Percentiles rank a stretch among this genome's conserved stretches.
Conservation (phyloP, 35 echinoderm and acorn worm species). For the Amphiura filiformis region DNA sequence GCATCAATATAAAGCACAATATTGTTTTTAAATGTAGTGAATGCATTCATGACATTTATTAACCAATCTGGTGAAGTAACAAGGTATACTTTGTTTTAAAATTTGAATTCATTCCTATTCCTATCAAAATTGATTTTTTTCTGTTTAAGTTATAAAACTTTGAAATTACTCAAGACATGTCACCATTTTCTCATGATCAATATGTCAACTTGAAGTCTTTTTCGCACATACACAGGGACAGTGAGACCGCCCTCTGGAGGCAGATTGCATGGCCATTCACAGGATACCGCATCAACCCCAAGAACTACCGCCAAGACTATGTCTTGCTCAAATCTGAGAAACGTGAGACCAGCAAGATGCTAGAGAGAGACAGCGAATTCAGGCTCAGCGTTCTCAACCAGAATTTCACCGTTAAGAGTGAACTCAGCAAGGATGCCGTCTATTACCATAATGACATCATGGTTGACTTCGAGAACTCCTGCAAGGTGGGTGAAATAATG, state of each 20-base stretch:
- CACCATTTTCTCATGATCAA: too few species aligned
- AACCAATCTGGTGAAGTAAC: too few species aligned
- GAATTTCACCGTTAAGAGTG: slow-evolving; percentile 59
- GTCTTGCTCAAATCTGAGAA: slow-evolving; percentile 6
- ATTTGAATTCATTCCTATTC: too few species aligned
- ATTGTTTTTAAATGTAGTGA: too few species aligned
- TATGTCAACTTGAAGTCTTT: too few species aligned
- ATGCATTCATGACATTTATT: too few species aligned
- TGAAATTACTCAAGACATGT: too few species aligned
- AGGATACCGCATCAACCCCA: slow-evolving; percentile 77
- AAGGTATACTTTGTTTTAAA: too few species aligned
- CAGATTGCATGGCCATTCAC: slow-evolving; percentile 73
- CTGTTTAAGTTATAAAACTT: too few species aligned
- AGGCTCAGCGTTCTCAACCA: slow-evolving; percentile 35
- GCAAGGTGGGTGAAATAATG: slow-evolving; percentile 12
- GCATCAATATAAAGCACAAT: too few species aligned
- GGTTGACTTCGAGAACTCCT: slow-evolving; percentile 19
- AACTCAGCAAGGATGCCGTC: background rate
- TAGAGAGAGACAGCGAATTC: background rate
- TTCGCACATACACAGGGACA: slow-evolving; percentile 79
- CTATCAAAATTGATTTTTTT: too few species aligned
- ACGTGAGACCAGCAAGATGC: background rate
- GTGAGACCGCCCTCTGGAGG: slow-evolving; percentile 81
- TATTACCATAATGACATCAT: slow-evolving; percentile 22
- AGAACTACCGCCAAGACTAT: slow-evolving; percentile 64